Base-by-base conservation (phyloP, 2,797 vertebrate species). In the Chaunax sp. region DNA sequence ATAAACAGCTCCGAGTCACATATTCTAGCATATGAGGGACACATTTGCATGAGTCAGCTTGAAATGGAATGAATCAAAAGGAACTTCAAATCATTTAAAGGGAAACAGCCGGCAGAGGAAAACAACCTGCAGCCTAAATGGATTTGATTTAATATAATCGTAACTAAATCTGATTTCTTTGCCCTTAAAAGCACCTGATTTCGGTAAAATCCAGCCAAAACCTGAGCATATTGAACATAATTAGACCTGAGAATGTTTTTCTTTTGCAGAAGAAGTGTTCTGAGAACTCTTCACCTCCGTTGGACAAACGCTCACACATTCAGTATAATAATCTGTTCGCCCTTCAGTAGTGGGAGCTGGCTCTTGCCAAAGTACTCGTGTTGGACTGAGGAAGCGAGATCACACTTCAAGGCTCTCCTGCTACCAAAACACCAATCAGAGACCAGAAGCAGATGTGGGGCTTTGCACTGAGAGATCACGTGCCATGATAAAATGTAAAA, bases 341-440 rank as follows among this genome's bases (percentile, higher is more conserved):
- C 46, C 54, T 68, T 82, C 56, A 63, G 73, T 10, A 52, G 50
- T n/a, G 38, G 53, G 51, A 45, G 56, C 41, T 33, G 43, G 6
- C 28, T 64, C 28, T 28, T 26, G 45, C 50, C 56, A 65, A 28
- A 64, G 70, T 38, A 38, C 77, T 57, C 8, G n/a, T 54, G 70
- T 60, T 62, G 64, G 65, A 66, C 69, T 46, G 33, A 72, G 46
- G 54, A 35, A 15, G 55, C 54, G 44, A 51, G 62, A 72, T 80
- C 66, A 57, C 72, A 85, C 66, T 75, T 84, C 53, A 81, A 71
- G 65, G 54, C 67, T 81, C 62, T 57, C 12, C 33, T 53, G 64
- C 71, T 84, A 67, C 66, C 81, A 85, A 62, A 62, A 80, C 77
- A 76, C 77, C 68, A 72, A 54, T 75, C 78, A 62, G 55, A 79